Percentiles rank a stretch among this genome's conserved stretches.
Evolutionary conservation across 2,797 vertebrate genomes (phyloP).

Genomic region (Leptodactylus fallax): DNA sequence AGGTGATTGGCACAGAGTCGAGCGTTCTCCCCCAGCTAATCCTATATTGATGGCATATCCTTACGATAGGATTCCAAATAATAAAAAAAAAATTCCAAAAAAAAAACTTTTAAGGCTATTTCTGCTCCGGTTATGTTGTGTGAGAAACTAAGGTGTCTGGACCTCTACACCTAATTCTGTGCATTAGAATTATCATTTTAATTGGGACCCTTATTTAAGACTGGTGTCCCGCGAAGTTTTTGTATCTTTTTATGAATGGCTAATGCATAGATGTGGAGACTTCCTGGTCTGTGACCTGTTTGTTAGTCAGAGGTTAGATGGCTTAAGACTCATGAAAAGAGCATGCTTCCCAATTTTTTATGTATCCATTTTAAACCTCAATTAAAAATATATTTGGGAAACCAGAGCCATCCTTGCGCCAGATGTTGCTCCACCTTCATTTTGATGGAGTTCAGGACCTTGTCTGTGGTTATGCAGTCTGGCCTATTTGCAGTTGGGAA

Average conservation of each 20-base stretch:
- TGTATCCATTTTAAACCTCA: neutral
- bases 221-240: no score
- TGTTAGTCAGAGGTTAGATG: neutral
- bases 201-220: no score
- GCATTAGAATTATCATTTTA: no score
- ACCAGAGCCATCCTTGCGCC: slow-evolving; percentile 34
- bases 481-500: slow-evolving; percentile 1
- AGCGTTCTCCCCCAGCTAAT: no score
- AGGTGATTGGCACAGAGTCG: no score
- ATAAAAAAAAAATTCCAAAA: no score
- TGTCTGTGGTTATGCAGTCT: slow-evolving; percentile 40
- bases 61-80: no score
- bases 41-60: no score
- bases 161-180: no score
- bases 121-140: neutral
- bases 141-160: no score
- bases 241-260: no score
- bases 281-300: neutral
- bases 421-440: slow-evolving; percentile 40
- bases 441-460: slow-evolving; percentile 37
- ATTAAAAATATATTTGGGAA: neutral
- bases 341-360: neutral
- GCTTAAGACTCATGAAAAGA: neutral
- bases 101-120: no score
- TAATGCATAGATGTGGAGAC: neutral